Conservation (phyloP, 1,140 invertebrate genomes). For the Bombyx mandarina region DNA sequence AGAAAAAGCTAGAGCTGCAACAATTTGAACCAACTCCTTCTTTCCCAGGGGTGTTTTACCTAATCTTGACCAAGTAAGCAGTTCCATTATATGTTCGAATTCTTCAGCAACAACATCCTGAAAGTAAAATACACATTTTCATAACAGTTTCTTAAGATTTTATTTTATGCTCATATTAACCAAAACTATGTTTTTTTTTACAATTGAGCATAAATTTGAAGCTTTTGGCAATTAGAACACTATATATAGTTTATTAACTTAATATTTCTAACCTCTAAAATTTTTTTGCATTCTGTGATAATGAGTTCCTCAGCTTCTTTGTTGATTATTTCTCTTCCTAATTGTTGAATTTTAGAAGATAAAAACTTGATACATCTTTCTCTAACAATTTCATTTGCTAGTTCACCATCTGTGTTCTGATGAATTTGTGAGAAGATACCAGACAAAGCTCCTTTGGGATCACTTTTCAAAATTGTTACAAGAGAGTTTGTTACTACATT, state of each 20-base stretch:
- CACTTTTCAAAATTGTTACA: slow-evolving; percentile 73
- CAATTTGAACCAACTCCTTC: slow-evolving; percentile 88
- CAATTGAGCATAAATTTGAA: not conserved
- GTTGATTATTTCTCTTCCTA: slow-evolving; percentile 84
- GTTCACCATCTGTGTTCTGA: slow-evolving; percentile 80
- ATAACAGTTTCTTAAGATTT: not conserved
- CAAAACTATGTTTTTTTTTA: not conserved
- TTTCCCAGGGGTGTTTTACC: slow-evolving; percentile 86
- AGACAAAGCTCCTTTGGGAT: slow-evolving; percentile 79
- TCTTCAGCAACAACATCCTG: slow-evolving; percentile 93
- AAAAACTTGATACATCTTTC: slow-evolving; percentile 93
- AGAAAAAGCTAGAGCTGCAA: slow-evolving; percentile 84
- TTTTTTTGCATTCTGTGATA: slow-evolving; percentile 89
- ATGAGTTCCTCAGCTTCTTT: slow-evolving; percentile 91
- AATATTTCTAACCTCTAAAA: slow-evolving; percentile 75
- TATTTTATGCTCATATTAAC: not conserved
- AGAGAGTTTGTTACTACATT: slow-evolving; percentile 82
- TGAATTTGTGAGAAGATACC: slow-evolving; percentile 91
- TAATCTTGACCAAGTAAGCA: slow-evolving; percentile 84
- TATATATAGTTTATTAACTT: not conserved
- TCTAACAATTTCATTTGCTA: slow-evolving; percentile 80
- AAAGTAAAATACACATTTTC: not conserved
- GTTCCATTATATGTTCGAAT: slow-evolving; percentile 90
- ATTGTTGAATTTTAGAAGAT: slow-evolving; percentile 83
- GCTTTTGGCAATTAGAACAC: not conserved